Evolutionary conservation across 2,113 vertebrate species (phyloP).

Genomic region (Festucalex cinctus): DNA sequence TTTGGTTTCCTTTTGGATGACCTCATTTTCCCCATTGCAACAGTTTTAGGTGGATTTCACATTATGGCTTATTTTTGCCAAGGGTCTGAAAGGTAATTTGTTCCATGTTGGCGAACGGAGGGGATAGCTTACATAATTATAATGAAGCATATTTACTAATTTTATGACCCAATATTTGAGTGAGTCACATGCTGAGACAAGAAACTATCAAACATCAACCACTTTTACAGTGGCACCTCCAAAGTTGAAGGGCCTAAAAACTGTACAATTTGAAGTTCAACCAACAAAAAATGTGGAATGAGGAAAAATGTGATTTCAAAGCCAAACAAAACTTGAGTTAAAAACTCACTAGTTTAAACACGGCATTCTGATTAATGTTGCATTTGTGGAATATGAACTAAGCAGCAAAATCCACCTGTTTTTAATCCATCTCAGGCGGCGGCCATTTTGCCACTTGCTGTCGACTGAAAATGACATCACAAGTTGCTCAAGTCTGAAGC

Average conservation of each 20-base stretch:
- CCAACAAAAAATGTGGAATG: neutral
- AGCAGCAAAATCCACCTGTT: too few species aligned
- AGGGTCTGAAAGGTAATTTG: constrained; percentile 74
- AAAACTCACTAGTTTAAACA: too few species aligned
- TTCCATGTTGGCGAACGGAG: constrained; percentile 72
- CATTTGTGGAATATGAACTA: too few species aligned
- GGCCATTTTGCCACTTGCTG: too few species aligned
- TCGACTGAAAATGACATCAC: too few species aligned
- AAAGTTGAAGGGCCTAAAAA: neutral
- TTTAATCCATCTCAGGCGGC: too few species aligned
- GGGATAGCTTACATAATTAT: constrained; percentile 68
- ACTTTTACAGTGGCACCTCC: neutral
- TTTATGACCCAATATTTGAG: constrained; percentile 41
- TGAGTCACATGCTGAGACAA: constrained; percentile 34
- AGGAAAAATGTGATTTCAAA: neutral
- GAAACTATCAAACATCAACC: neutral
- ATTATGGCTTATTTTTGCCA: constrained; percentile 77
- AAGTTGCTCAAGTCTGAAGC: too few species aligned
- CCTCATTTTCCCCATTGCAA: constrained; percentile 78
- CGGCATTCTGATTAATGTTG: too few species aligned
- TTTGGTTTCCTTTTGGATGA: constrained; percentile 78
- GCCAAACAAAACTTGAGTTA: constrained; percentile 1
- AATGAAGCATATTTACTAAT: constrained; percentile 56
- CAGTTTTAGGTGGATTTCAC: constrained; percentile 78
- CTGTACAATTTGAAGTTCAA: neutral